Evolutionary conservation across 2,797 vertebrate genomes (phyloP).

Genomic region (Menidia menidia): DNA sequence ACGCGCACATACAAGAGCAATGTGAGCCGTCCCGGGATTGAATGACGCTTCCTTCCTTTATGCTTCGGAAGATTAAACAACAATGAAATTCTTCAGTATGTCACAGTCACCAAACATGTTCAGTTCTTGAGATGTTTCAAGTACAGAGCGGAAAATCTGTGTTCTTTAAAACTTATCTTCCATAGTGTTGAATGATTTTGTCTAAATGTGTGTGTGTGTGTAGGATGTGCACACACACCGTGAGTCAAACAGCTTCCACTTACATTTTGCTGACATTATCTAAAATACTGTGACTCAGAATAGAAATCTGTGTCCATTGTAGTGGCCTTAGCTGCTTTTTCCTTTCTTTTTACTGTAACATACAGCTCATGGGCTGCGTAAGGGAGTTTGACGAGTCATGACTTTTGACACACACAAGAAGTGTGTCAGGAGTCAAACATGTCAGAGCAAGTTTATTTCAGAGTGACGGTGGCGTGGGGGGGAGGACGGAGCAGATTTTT

Average conservation of each 20-base stretch:
- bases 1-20: neutral
- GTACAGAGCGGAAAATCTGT: neutral
- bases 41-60: slow-evolving; percentile 35
- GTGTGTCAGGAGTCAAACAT: slow-evolving; percentile 7
- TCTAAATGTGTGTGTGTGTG: neutral
- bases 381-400: neutral
- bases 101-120: neutral
- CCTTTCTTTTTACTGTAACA: neutral
- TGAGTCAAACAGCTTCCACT: neutral
- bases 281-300: neutral
- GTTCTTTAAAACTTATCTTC: neutral
- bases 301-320: neutral
- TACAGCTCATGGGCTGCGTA: neutral
- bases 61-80: neutral
- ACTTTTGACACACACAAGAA: neutral
- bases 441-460: slow-evolving; percentile 13
- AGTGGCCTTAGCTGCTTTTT: neutral
- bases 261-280: neutral
- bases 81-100: neutral
- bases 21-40: neutral
- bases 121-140: neutral
- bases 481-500: neutral
- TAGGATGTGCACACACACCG: neutral
- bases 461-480: neutral
- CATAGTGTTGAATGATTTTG: neutral